Conservation (phyloP, 2,797 vertebrate genomes). For the Cygnus olor region DNA sequence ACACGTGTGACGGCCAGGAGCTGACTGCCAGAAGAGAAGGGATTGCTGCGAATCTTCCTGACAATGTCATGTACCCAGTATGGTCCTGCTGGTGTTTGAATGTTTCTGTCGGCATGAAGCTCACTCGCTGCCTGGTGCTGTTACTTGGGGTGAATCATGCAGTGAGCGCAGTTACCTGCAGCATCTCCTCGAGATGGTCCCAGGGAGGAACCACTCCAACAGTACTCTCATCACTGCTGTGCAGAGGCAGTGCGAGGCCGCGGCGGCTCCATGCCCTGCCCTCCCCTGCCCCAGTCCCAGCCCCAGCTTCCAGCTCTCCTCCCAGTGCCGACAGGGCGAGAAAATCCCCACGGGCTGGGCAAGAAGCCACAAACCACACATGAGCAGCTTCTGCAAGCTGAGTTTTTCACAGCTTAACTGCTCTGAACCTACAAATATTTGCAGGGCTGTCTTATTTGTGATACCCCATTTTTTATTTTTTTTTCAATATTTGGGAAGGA, state of each 20-base stretch:
- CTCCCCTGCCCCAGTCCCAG: too few relatives aligned
- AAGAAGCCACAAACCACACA: background rate
- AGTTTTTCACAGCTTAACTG: background rate
- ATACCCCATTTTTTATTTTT: background rate
- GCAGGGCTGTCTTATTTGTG: background rate
- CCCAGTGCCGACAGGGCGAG: background rate
- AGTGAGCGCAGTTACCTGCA: background rate
- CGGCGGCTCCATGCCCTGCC: too few relatives aligned
- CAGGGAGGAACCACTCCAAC: background rate
- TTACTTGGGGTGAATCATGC: background rate
- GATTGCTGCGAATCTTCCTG: background rate
- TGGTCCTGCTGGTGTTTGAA: background rate
- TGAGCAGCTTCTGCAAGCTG: background rate
- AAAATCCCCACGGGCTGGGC: background rate
- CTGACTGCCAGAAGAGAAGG: background rate
- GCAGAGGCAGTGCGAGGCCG: too few relatives aligned
- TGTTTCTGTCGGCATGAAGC: too few relatives aligned
- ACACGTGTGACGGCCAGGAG: fast-evolving
- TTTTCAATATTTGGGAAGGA: background rate
- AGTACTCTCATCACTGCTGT: background rate
- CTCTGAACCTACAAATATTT: slow-evolving; percentile 9
- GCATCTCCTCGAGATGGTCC: background rate
- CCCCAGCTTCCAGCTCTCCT: too few relatives aligned
- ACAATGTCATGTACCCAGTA: too few relatives aligned
- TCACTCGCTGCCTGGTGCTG: background rate